phyloP scores from a whole-genome alignment of 2,888 invertebrate genomes.

The Ommatoiulus sabulosus region DNA sequence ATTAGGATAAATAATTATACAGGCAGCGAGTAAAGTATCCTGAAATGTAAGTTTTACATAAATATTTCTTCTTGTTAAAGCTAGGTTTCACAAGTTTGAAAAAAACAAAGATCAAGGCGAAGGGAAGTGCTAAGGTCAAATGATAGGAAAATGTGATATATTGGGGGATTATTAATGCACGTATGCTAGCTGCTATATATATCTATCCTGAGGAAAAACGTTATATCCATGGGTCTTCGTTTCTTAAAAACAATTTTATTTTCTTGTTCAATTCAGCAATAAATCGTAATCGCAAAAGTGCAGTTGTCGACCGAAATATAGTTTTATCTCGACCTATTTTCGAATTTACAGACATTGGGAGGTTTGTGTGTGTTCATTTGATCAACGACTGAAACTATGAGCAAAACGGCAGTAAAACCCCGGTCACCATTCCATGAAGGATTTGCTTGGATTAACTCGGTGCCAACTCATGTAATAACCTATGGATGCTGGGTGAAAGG shows the following conservation, averaged over 20 bases:
- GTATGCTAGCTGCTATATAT: neutral
- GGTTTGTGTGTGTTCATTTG: neutral
- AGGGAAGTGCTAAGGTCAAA: constrained; percentile 5
- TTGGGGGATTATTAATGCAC: neutral
- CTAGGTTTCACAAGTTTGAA: neutral
- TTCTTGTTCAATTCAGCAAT: neutral
- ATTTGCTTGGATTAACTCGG: constrained; percentile 73
- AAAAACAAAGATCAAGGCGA: neutral
- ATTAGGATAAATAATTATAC: neutral
- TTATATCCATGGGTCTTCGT: neutral
- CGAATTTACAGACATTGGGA: neutral
- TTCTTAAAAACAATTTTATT: neutral
- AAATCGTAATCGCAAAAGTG: neutral
- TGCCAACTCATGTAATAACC: constrained; percentile 79
- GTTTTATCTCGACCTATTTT: neutral
- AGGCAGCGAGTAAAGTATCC: neutral
- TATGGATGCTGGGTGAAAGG: constrained; percentile 77
- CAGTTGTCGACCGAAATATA: too few species aligned
- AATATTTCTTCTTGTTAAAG: neutral
- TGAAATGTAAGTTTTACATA: neutral
- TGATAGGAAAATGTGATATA: neutral
- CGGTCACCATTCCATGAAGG: constrained; percentile 64
- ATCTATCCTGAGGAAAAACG: neutral
- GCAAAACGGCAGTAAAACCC: neutral
- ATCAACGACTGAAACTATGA: neutral